phyloP scores from a whole-genome alignment of 2,797 vertebrate genomes.

The Hyperoplus immaculatus region DNA sequence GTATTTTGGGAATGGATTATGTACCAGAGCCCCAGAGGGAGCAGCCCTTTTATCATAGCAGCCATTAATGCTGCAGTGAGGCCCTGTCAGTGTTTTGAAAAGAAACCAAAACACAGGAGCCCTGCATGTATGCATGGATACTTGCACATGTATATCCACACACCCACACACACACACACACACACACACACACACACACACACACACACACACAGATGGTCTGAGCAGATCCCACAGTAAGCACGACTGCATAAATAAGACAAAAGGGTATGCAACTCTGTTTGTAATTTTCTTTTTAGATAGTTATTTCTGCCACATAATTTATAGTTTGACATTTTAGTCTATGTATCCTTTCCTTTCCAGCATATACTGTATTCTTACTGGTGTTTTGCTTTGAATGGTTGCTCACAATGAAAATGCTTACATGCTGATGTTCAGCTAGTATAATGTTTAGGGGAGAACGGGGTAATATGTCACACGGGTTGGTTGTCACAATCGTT shows the following conservation, averaged over 20 bases:
- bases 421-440: not conserved
- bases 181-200: conserved; percentile 6
- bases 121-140: conserved; percentile 30
- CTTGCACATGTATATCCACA: conserved; percentile 35
- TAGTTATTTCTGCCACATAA: conserved; percentile 18
- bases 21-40: conserved; percentile 62
- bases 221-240: conserved; percentile 18
- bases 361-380: not conserved
- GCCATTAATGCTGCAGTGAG: conserved; percentile 66
- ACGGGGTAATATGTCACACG: too few relatives aligned
- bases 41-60: conserved; percentile 67
- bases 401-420: not conserved
- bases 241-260: conserved; percentile 12
- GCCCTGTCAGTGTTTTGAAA: conserved; percentile 59
- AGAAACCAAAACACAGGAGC: conserved; percentile 55
- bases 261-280: conserved; percentile 22
- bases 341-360: not conserved
- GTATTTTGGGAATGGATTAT: conserved; percentile 74
- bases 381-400: not conserved
- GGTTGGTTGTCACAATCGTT: too few relatives aligned
- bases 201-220: conserved; percentile 8
- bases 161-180: too few relatives aligned
- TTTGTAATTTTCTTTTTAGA: conserved; percentile 29
- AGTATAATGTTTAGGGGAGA: not conserved
- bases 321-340: conserved; percentile 4